Evolutionary conservation across 2,113 vertebrate species (phyloP), one percentile per base, ranked within the genome.

Genomic region (Trichechus manatus): DNA sequence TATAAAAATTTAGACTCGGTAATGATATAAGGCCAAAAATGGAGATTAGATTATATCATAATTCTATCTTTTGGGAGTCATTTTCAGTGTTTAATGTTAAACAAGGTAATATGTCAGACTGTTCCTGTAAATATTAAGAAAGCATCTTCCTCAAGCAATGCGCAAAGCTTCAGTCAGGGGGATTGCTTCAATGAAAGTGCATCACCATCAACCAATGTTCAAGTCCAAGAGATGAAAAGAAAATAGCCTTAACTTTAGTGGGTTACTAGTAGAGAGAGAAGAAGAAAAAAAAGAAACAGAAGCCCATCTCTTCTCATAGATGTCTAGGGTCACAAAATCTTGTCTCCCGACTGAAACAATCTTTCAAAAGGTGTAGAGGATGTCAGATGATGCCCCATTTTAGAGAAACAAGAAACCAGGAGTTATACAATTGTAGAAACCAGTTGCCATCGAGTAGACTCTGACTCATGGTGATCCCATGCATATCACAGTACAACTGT

Each of bases 11-110:
- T 89, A 91, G 96, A 89, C 78, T 79, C 44, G 77, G 17, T 80
- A 93, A 91, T 75, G 75, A 82, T 88, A 91, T 11, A 91, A 94
- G 33, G 17, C n/a, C 42, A 89, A 95, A 50, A 72, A 87, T 23
- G 78, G 11, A 75, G 47, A 91, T 88, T 95, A 70, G 77, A 82
- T 63, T 87, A n/a, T 56, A 42, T 56, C 31, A 44, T 64, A 92
- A 56, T 14, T 75, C 9, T 86, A 44, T 50, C 31, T 68, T 82
- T 92, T 31, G 20, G 44, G 20, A 5, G 84, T 15, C 80, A 6
- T 59, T 88, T 92, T 95, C 74, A 84, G 66, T 72, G 44, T 19
- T 90, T 53, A 86, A 59, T 87, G 72, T 74, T 89, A 92, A 81
- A 80, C 9, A 84, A 77, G 14, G 39, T 78, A 93, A 72, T n/a